Evolutionary conservation across 1,140 invertebrate genomes (phyloP), one percentile per base, ranked within the genome.

Genomic region (Caerostris darwini): DNA sequence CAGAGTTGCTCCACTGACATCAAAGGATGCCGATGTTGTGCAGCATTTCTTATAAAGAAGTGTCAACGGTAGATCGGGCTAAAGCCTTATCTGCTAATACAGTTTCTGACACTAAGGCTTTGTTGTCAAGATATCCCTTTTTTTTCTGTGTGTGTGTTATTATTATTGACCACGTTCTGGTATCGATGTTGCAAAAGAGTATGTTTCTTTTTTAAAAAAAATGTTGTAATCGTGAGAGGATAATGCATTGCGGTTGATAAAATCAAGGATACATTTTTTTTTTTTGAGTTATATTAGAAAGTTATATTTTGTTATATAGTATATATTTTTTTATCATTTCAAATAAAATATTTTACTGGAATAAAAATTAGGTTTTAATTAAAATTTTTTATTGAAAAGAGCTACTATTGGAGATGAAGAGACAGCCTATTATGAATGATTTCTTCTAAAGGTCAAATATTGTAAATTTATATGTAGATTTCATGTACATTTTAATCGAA

Each of bases 71-170:
- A 57, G 82, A 58, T 85, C 54, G 54, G 54, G 17, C 54, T 58
- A 19, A n/a, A 57, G 19, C 17, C 57, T 85, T 85, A 85, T 85
- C 82, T 85, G 54, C 82, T 85, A 85, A 85, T 85, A 85, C 82
- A 57, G 82, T 85, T 85, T 85, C 82, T 85, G 82, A 85, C 82
- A 58, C 57, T n/a, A 10, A n/a, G 54, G 82, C 57, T 85, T 57
- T 58, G 82, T 58, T 85, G 54, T 57, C 54, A 85, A 53, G n/a
- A n/a, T 85, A 34, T 34, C 14, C 17, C 50, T n/a, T 85, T 10
- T 8, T 57, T 85, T 85, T 14, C n/a, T 85, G 82, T 56, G n/a
- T 85, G 82, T 57, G 4, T 34, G 2, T 34, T 34, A 34, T 34
- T 34, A 34, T 34, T 34, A 34, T 34, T 85, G 82, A 85, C 54